Evolutionary conservation across 2,888 invertebrate genomes (phyloP).

Genomic region (Harmothoe impar): DNA sequence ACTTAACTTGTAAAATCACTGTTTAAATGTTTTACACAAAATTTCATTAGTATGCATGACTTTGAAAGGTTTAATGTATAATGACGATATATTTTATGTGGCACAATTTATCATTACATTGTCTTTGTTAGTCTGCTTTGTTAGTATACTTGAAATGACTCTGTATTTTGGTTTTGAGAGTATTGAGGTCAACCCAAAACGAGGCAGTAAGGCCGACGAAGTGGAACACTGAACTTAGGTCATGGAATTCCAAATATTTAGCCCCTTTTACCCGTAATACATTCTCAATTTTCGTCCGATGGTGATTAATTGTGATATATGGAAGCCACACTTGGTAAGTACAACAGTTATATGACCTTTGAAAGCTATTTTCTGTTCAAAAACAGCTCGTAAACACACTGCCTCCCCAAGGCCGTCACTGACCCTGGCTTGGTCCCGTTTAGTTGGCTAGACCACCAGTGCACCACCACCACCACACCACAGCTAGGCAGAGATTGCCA

Average conservation of each 20-base stretch:
- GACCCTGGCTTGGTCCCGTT: conserved; percentile 28
- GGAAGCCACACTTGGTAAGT: conserved; percentile 37
- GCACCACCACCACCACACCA: no score
- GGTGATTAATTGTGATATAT: conserved; percentile 51
- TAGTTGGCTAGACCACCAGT: not conserved
- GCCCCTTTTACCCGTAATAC: conserved; percentile 50
- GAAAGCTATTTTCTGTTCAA: not conserved
- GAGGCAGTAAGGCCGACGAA: conserved; percentile 46
- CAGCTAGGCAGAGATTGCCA: no score
- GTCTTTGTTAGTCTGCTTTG: no score
- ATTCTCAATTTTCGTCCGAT: conserved; percentile 52
- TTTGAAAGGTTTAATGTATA: no score
- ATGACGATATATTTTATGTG: no score
- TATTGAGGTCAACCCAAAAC: conserved; percentile 31
- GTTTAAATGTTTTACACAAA: no score
- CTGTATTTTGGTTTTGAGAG: conserved; percentile 32
- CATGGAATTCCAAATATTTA: conserved; percentile 61
- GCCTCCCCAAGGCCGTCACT: not conserved
- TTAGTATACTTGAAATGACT: no score
- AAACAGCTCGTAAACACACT: conserved; percentile 9
- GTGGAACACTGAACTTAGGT: conserved; percentile 58
- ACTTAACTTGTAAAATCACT: not conserved
- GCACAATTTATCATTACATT: no score
- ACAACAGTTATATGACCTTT: not conserved
- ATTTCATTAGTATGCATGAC: no score